Evolutionary conservation across 2,888 invertebrate species (phyloP).

Genomic region (Agrochola macilenta): DNA sequence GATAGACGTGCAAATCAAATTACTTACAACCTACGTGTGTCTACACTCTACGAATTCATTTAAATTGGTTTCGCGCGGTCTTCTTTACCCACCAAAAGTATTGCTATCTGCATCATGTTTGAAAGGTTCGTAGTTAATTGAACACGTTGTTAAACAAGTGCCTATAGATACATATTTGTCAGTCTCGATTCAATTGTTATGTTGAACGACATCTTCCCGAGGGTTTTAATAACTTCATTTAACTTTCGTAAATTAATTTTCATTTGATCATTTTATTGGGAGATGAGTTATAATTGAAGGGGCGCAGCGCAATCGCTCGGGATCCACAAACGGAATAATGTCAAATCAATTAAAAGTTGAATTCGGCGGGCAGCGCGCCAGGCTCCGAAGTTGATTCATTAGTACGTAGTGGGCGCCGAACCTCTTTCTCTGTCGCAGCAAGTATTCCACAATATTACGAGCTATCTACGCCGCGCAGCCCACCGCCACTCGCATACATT

Average conservation of each 20-base stretch:
- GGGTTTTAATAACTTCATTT: constrained; percentile 83
- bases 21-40: constrained; percentile 20
- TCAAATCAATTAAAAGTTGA: constrained; percentile 90
- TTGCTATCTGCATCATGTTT: constrained; percentile 18
- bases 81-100: constrained; percentile 22
- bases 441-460: constrained; percentile 75
- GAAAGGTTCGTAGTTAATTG: constrained; percentile 14
- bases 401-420: constrained; percentile 76
- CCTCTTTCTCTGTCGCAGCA: constrained; percentile 69
- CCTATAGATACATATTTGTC: constrained; percentile 49
- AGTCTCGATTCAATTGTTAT: constrained; percentile 68
- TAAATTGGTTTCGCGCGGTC: constrained; percentile 15
- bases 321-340: constrained; percentile 88
- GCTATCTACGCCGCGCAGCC: constrained; percentile 77
- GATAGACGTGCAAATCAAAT: constrained; percentile 35
- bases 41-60: constrained; percentile 25
- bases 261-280: constrained; percentile 87
- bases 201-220: constrained; percentile 74
- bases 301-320: constrained; percentile 82
- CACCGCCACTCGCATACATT: constrained; percentile 70
- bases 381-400: constrained; percentile 84
- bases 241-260: constrained; percentile 88
- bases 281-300: constrained; percentile 88
- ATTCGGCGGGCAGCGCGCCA: constrained; percentile 84
- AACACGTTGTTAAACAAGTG: constrained; percentile 32